Base-by-base conservation (phyloP, 1,140 invertebrate species). In the Pentalonia nigronervosa region DNA sequence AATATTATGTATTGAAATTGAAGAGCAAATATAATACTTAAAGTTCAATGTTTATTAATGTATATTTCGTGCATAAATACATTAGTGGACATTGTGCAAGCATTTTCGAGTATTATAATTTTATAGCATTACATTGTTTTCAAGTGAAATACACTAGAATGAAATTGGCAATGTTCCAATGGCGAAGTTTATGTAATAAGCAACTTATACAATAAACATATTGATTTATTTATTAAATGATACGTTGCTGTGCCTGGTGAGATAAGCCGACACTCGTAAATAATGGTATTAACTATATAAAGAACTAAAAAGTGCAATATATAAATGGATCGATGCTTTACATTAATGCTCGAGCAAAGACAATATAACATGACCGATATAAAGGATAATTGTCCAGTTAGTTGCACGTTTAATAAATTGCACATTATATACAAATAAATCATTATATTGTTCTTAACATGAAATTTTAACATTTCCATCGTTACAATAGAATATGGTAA, bases 211-310 rank as follows among this genome's bases (percentile, higher is more conserved):
- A 53, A 36, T 53, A 60, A 89, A 36, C 50, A 90, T 90, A 90
- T 90, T 90, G 88, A 90, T 90, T 90, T 90, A 90, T 90, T 90
- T 90, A 60, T 60, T 36, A 60, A 90, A 60, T 90, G 56, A 56
- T 34, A 89, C 7, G 53, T 60, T 60, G 53, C 9, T 90, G 88
- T 45, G 53, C 34, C 23, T 34, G 88, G 88, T 41, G 36, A 90
- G 88, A 90, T 90, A 60, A 90, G n/a, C 34, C 8, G 25, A 41
- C 56, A n/a, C 53, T 90, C 88, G 53, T 90, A 90, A 90, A 90
- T 90, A 90, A 90, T 45, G 50, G 53, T 34, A 60, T 90, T 60
- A 88, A 36, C n/a, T 34, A 88, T 34, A 90, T 90, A 90, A 90
- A 53, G 14, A 23, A 50, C 47, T 34, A 90, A 60, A 21, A 60